These are phyloP conservation scores for Leptoteleia sp. DNA, from an alignment of 1,140 invertebrate species.

Conservation along the genomic window DNA sequence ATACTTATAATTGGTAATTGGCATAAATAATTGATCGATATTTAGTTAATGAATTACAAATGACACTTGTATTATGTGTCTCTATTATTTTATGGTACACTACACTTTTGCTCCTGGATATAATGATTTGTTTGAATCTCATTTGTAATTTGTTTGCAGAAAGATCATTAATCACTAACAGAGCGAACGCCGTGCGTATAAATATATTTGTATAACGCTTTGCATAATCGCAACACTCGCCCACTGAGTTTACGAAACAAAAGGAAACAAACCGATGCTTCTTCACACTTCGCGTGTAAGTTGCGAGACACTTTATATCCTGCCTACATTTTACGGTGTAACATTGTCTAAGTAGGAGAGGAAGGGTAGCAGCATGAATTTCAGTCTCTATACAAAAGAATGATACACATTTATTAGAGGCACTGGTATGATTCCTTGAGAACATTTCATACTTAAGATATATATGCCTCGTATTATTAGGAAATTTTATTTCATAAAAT, in stretches of 20 bases:
- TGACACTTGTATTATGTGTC: conserved; percentile 40
- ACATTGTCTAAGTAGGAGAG: conserved; percentile 7
- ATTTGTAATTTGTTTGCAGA: conserved; percentile 49
- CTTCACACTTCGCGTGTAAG: conserved; percentile 34
- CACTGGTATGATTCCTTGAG: neutral
- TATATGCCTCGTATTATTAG: too few relatives aligned
- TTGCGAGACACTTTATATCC: conserved; percentile 38
- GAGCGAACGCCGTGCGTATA: conserved; percentile 16
- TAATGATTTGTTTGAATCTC: conserved; percentile 45
- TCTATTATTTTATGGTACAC: conserved; percentile 28
- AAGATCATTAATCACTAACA: conserved; percentile 39
- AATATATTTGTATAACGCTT: conserved; percentile 51
- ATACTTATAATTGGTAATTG: conserved; percentile 6
- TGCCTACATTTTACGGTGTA: conserved; percentile 21
- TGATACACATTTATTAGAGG: neutral
- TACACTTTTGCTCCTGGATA: conserved; percentile 36
- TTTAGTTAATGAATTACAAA: conserved; percentile 5
- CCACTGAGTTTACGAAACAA: conserved; percentile 47
- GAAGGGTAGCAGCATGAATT: neutral
- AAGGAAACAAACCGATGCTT: conserved; percentile 43
- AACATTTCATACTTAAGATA: too few relatives aligned
- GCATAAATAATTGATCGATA: conserved; percentile 27
- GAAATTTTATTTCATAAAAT: too few relatives aligned
- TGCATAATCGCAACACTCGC: conserved; percentile 45
- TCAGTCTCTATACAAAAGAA: neutral